A percentile compares a stretch with the other conserved stretches of the same genome.
Evolutionary conservation across 2,888 invertebrate genomes (phyloP).

Genomic region (Anarsia innoxiella): DNA sequence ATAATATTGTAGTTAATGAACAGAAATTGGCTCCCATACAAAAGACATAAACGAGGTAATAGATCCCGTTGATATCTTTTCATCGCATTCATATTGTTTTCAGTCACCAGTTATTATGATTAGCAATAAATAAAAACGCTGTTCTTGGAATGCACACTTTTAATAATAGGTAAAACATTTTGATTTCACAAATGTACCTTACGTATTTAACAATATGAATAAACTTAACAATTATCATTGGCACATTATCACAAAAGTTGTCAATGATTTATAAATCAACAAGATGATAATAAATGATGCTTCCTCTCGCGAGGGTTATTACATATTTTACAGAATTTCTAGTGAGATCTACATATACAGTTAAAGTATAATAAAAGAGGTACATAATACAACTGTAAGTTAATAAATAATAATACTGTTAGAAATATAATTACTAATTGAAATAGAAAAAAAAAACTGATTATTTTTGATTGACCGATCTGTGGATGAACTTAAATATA

Average conservation of each 20-base stretch:
- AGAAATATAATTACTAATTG: conserved; percentile 1
- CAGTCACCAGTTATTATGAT: too few species aligned
- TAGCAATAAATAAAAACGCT: conserved; percentile 18
- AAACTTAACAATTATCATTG: conserved; percentile 67
- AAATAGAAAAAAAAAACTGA: background rate
- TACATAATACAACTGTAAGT: background rate
- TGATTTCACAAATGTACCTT: too few species aligned
- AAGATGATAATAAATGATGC: conserved; percentile 7
- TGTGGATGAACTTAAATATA: conserved; percentile 5
- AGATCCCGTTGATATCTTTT: background rate
- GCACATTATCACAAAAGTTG: conserved; percentile 74
- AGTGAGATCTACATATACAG: conserved; percentile 11
- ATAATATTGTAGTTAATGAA: too few species aligned
- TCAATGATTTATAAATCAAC: conserved; percentile 52
- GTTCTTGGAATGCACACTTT: conserved; percentile 22
- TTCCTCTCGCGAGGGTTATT: too few species aligned
- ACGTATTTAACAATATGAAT: conserved; percentile 9
- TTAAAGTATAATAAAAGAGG: too few species aligned
- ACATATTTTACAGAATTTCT: background rate
- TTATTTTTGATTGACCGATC: background rate
- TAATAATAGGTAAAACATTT: conserved; percentile 33
- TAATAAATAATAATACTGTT: conserved; percentile 6
- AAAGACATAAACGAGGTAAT: conserved; percentile 3
- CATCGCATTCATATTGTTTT: too few species aligned
- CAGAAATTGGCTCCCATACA: too few species aligned